phyloP scores from a whole-genome alignment of 2,797 vertebrate genomes.

The Lepus oiostolus region DNA sequence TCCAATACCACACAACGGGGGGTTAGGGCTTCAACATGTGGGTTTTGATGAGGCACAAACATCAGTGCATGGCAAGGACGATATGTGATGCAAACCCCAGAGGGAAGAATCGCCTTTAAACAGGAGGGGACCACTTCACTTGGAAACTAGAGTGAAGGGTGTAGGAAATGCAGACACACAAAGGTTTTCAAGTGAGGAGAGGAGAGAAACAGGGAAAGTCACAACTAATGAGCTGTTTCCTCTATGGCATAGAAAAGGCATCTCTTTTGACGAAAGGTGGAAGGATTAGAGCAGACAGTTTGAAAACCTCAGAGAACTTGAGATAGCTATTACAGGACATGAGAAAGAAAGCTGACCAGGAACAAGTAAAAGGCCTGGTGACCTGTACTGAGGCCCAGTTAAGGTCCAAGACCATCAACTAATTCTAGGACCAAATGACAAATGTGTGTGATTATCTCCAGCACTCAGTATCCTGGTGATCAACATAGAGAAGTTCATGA shows the following conservation, averaged over 20 bases:
- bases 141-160: background rate
- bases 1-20: background rate
- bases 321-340: background rate
- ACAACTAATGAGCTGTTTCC: constrained; percentile 1
- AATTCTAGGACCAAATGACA: background rate
- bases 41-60: background rate
- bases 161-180: background rate
- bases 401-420: background rate
- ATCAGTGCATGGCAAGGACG: background rate
- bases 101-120: constrained; percentile 41
- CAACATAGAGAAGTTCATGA: background rate
- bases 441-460: background rate
- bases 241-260: background rate
- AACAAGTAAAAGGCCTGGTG: background rate
- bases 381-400: background rate
- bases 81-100: background rate
- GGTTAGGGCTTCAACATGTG: background rate
- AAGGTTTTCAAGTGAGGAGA: constrained; percentile 1
- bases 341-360: background rate
- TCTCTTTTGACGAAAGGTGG: constrained; percentile 8
- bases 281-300: background rate
- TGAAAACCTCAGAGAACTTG: background rate
- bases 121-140: background rate
- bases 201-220: background rate
- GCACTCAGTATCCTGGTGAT: background rate